Evolutionary conservation across 1,140 invertebrate genomes (phyloP).

Genomic region (Myzus persicae): DNA sequence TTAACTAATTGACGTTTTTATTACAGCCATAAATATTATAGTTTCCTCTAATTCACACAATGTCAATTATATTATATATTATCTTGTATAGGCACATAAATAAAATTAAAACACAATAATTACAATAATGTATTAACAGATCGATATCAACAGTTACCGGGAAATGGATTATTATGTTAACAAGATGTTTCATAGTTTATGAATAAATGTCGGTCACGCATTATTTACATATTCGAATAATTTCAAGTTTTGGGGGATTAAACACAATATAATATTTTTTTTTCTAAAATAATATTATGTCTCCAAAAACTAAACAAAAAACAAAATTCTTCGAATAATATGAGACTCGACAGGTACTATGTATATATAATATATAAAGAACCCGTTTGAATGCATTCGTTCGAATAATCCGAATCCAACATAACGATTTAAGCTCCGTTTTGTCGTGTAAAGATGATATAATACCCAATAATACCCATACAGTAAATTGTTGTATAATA

Average conservation of each 20-base stretch:
- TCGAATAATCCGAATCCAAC: neutral
- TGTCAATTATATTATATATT: neutral
- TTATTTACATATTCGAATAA: neutral
- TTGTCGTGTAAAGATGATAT: neutral
- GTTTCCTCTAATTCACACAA: neutral
- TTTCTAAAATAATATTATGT: neutral
- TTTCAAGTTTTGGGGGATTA: neutral
- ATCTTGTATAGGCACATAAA: neutral
- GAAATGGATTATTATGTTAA: neutral
- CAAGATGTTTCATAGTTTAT: constrained; percentile 1
- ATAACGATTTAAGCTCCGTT: neutral
- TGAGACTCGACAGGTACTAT: neutral
- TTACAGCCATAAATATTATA: neutral
- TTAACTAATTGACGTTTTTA: constrained; percentile 18
- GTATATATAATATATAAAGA: neutral
- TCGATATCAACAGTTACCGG: neutral
- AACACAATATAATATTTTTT: neutral
- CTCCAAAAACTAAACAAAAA: neutral
- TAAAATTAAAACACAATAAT: neutral
- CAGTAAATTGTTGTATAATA: neutral
- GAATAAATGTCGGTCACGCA: neutral
- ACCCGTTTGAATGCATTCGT: neutral
- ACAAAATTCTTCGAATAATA: neutral
- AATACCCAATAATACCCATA: neutral
- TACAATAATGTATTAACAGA: neutral